Conservation (phyloP, 1,140 invertebrate species). For the Oscheius sp. region DNA sequence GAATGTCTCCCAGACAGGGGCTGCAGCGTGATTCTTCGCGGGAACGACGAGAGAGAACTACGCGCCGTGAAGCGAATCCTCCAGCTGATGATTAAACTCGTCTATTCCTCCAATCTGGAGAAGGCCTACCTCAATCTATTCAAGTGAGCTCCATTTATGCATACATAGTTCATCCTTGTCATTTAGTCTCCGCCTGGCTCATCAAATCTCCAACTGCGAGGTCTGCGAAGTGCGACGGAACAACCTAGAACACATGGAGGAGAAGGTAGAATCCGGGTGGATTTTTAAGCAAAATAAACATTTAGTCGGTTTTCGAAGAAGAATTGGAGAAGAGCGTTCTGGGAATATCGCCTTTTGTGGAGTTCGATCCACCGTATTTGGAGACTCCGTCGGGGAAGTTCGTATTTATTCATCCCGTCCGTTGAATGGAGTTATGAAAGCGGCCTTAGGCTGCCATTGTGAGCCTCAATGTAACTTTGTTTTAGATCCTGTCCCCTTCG, state of each 20-base stretch:
- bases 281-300: background rate
- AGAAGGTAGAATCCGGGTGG: constrained; percentile 17
- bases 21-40: constrained; percentile 82
- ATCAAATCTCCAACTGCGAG: constrained; percentile 64
- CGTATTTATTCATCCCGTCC: background rate
- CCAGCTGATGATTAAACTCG: constrained; percentile 43
- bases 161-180: background rate
- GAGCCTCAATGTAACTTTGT: background rate
- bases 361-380: constrained; percentile 80
- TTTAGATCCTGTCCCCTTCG: constrained; percentile 70
- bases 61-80: constrained; percentile 63
- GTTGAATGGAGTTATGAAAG: background rate
- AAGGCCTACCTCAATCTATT: constrained; percentile 15
- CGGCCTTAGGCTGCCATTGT: no score
- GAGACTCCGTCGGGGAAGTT: constrained; percentile 68
- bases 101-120: constrained; percentile 14
- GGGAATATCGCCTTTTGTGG: constrained; percentile 80
- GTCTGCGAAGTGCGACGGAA: constrained; percentile 43
- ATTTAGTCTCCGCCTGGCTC: background rate
- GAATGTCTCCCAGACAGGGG: constrained; percentile 81
- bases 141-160: background rate
- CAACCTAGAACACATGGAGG: constrained; percentile 43
- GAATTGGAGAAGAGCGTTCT: constrained; percentile 74
- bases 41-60: constrained; percentile 74
- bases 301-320: constrained; percentile 69